Conservation (phyloP, 2,888 invertebrate genomes). For the Helleia helle region DNA sequence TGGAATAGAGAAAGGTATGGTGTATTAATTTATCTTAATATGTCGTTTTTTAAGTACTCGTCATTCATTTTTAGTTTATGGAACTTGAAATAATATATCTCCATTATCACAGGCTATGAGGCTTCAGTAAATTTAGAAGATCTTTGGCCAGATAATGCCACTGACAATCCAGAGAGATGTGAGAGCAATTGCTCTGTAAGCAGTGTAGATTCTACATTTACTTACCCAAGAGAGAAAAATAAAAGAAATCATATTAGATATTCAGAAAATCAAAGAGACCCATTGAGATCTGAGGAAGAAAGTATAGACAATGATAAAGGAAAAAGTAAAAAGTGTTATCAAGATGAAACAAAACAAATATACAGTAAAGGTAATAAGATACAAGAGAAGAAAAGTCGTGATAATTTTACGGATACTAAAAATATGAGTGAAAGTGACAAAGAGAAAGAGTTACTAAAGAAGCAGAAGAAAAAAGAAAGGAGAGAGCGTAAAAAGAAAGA, state of each 20-base stretch:
- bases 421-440: slow-evolving; percentile 15
- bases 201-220: slow-evolving; percentile 20
- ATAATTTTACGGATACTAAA: slow-evolving; percentile 9
- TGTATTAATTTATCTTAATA: background rate
- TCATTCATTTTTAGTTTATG: too few species aligned
- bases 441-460: slow-evolving; percentile 19
- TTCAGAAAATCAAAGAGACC: slow-evolving; percentile 42
- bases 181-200: slow-evolving; percentile 29
- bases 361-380: slow-evolving; percentile 26
- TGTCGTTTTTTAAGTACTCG: too few species aligned
- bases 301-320: slow-evolving; percentile 45
- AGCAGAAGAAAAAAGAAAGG: slow-evolving; percentile 24
- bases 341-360: slow-evolving; percentile 16
- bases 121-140: slow-evolving; percentile 54
- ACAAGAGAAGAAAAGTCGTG: slow-evolving; percentile 17
- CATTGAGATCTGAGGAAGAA: slow-evolving; percentile 33
- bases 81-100: too few species aligned
- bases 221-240: slow-evolving; percentile 26
- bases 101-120: slow-evolving; percentile 67
- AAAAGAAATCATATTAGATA: slow-evolving; percentile 30
- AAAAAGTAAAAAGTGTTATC: slow-evolving; percentile 24
- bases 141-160: slow-evolving; percentile 35
- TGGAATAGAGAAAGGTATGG: slow-evolving; percentile 76
- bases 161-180: slow-evolving; percentile 29
- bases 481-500: slow-evolving; percentile 27